Evolutionary conservation across 2,113 vertebrate species (phyloP).

Genomic region (Noctilio leporinus): DNA sequence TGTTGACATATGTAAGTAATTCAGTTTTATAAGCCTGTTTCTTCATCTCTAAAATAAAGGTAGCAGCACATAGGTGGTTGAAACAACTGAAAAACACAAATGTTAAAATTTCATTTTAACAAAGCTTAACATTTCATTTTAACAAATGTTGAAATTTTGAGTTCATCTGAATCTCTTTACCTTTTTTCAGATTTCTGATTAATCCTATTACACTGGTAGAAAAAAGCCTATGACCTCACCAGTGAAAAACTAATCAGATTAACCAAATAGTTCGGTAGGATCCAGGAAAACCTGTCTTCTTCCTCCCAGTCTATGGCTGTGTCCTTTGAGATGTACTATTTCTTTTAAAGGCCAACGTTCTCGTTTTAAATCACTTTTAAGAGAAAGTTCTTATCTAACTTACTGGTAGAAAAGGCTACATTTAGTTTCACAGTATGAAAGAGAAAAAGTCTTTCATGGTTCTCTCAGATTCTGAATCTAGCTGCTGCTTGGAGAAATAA

Average conservation of each 20-base stretch:
- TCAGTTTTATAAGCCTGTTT: background rate
- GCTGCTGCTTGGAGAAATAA: constrained; percentile 17
- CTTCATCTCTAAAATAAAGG: background rate
- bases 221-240: background rate
- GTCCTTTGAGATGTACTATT: background rate
- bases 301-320: background rate
- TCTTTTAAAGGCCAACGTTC: background rate
- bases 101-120: background rate
- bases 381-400: background rate
- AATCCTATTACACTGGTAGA: background rate
- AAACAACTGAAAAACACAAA: background rate
- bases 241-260: background rate
- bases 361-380: background rate
- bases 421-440: constrained; percentile 29
- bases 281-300: background rate
- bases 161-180: background rate
- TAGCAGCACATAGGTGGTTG: background rate
- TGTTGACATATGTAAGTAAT: background rate
- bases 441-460: background rate
- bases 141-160: background rate
- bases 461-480: background rate
- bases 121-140: background rate
- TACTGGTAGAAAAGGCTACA: background rate
- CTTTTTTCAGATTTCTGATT: constrained; percentile 11
- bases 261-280: background rate